Conservation (phyloP, 2,113 vertebrate genomes). For the Fregetta grallaria region DNA sequence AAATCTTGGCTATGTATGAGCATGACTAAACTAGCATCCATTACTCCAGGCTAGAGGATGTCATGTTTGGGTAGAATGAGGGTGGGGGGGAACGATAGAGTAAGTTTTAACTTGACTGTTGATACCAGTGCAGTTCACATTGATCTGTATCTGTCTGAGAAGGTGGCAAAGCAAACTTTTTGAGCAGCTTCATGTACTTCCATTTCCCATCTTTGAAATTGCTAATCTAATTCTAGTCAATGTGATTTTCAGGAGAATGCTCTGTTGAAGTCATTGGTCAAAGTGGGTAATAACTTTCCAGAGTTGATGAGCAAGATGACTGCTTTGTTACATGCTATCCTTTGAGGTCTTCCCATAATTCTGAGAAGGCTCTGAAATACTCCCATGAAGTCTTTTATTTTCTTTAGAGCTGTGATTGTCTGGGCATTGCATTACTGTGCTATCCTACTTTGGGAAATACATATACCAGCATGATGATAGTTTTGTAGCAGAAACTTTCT, state of each 20-base stretch:
- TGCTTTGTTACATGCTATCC: not conserved
- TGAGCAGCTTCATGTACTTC: not conserved
- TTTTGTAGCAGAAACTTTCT: not conserved
- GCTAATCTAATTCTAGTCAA: not conserved
- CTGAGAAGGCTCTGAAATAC: not conserved
- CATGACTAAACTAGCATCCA: not conserved
- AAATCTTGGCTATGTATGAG: not conserved
- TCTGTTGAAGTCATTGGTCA: not conserved
- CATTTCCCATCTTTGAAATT: not conserved
- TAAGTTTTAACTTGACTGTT: not conserved
- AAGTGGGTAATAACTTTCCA: not conserved
- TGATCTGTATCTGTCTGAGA: not conserved
- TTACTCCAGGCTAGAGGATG: constrained; percentile 11
- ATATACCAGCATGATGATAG: not conserved
- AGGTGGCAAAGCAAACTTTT: not conserved
- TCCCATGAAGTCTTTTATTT: not conserved
- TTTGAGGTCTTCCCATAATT: not conserved
- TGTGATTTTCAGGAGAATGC: not conserved
- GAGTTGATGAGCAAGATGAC: not conserved
- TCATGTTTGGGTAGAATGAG: not conserved
- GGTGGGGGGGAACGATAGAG: not conserved
- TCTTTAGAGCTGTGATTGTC: not conserved
- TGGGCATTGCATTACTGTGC: not conserved
- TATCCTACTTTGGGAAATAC: not conserved
- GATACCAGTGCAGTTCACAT: not conserved